Percentiles rank a stretch among this genome's conserved stretches.
These are phyloP conservation scores for Carposina sasakii DNA, from an alignment of 1,140 invertebrate species.

Conservation along the genomic window DNA sequence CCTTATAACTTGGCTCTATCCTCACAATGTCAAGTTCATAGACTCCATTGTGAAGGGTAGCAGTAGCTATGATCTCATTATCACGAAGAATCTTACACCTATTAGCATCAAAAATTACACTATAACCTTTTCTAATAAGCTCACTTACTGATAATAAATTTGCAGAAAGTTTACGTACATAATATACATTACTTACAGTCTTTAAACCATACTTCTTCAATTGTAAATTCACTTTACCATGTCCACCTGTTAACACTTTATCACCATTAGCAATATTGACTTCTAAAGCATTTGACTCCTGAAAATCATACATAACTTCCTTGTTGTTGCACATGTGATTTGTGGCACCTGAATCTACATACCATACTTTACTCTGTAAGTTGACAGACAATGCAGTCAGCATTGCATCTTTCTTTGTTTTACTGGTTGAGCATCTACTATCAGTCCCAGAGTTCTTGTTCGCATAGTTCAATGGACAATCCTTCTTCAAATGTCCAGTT, in stretches of 20 bases:
- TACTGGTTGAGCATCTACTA: not conserved
- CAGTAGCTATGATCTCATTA: constrained; percentile 1
- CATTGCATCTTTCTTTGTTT: not conserved
- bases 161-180: not conserved
- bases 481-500: constrained; percentile 8
- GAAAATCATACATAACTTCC: not conserved
- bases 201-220: not conserved
- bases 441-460: not conserved
- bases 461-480: constrained; percentile 4
- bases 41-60: not conserved
- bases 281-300: not conserved
- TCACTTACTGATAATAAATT: constrained; percentile 5
- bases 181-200: constrained; percentile 6
- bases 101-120: not conserved
- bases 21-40: constrained; percentile 2
- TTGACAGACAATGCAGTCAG: constrained; percentile 2
- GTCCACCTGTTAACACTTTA: not conserved
- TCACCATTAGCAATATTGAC: constrained; percentile 7
- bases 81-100: constrained; percentile 3
- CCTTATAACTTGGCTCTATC: not conserved
- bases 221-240: not conserved
- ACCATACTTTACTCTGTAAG: constrained; percentile 8
- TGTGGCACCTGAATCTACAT: constrained; percentile 23
- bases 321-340: constrained; percentile 12
- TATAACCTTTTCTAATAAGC: not conserved